Evolutionary conservation across 92 coral and sea anemone genomes (phyloP).

Genomic region (Zoanthus gigantus): DNA sequence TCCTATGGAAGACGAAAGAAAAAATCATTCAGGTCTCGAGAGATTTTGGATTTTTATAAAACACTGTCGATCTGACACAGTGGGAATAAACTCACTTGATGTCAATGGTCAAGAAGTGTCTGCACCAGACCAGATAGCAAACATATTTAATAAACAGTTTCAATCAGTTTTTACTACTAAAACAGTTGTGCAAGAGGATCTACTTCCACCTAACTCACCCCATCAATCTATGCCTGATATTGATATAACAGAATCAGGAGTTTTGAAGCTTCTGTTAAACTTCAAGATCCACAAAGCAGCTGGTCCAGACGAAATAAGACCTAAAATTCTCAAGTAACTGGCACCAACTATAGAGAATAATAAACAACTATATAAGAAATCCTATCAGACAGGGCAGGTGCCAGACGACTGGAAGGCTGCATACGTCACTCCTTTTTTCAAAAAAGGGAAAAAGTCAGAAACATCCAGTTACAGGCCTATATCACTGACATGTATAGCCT

Average conservation of each 20-base stretch:
- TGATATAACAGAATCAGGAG: constrained; percentile 27
- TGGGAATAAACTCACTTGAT: constrained; percentile 15
- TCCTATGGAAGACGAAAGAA: constrained; percentile 56
- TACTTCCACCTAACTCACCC: constrained; percentile 18
- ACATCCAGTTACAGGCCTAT: neutral
- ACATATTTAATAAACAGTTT: constrained; percentile 53
- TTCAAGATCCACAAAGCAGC: constrained; percentile 33
- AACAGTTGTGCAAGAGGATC: constrained; percentile 4
- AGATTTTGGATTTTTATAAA: constrained; percentile 57
- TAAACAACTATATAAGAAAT: neutral
- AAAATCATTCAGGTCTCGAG: constrained; percentile 48
- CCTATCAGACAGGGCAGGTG: neutral
- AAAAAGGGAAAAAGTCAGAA: constrained; percentile 33
- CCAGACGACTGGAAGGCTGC: neutral
- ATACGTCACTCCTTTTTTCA: constrained; percentile 5
- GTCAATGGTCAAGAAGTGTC: constrained; percentile 44
- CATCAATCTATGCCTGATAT: constrained; percentile 34
- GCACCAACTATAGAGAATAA: neutral
- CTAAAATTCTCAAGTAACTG: neutral
- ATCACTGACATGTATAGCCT: constrained; percentile 16
- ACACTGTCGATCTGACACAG: constrained; percentile 41
- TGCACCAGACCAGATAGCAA: constrained; percentile 45
- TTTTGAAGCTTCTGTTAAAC: constrained; percentile 22
- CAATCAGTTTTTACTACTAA: constrained; percentile 50
- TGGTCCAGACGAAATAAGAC: constrained; percentile 31